These are phyloP conservation scores for Zeuzera pyrina DNA, from an alignment of 2,888 invertebrate species.

Conservation along the genomic window DNA sequence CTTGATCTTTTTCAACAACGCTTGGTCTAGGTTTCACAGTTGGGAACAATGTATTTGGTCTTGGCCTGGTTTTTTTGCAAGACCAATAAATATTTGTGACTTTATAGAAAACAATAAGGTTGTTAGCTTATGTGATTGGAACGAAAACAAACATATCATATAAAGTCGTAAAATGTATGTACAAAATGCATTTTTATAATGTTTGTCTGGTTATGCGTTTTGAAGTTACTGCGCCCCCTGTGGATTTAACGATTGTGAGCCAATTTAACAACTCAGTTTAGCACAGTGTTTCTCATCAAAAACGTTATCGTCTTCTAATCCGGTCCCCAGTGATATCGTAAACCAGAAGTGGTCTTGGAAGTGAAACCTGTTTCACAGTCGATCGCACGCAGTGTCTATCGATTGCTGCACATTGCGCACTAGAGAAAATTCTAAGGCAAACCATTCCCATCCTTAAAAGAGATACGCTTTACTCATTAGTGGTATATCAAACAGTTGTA, in stretches of 20 bases:
- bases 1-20: too few relatives aligned
- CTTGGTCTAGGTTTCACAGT: too few relatives aligned
- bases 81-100: too few relatives aligned
- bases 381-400: constrained; percentile 49
- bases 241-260: constrained; percentile 46
- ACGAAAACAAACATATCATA: too few relatives aligned
- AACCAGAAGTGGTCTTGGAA: constrained; percentile 64
- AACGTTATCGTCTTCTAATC: constrained; percentile 65
- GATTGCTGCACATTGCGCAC: constrained; percentile 23
- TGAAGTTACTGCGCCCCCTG: constrained; percentile 38
- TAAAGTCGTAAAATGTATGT: too few relatives aligned
- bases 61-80: too few relatives aligned
- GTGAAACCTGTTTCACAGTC: constrained; percentile 56
- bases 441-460: constrained; percentile 16
- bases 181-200: constrained; percentile 24
- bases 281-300: constrained; percentile 57
- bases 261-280: constrained; percentile 56
- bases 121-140: too few relatives aligned
- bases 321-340: constrained; percentile 62
- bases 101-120: too few relatives aligned
- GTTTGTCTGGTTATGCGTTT: constrained; percentile 31
- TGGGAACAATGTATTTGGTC: too few relatives aligned
- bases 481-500: constrained; percentile 22
- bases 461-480: constrained; percentile 30
- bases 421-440: constrained; percentile 45